Evolutionary conservation across 2,888 invertebrate species (phyloP).

Genomic region (Megastigmus dorsalis): DNA sequence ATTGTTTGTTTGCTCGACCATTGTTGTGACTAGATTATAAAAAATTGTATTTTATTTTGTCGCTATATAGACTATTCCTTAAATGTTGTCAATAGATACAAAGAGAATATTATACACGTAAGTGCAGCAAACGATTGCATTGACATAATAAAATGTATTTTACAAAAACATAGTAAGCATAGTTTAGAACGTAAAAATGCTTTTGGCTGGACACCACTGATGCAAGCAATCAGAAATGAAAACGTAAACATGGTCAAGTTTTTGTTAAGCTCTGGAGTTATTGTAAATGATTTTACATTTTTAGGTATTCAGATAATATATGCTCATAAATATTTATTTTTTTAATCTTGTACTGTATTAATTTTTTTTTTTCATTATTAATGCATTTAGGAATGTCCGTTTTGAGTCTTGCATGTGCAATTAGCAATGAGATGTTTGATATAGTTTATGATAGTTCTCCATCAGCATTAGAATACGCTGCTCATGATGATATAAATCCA

Average conservation of each 20-base stretch:
- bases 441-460: constrained; percentile 63
- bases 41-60: constrained; percentile 10
- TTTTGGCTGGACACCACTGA: constrained; percentile 71
- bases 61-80: constrained; percentile 65
- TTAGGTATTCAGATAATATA: constrained; percentile 62
- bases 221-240: constrained; percentile 69
- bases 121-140: constrained; percentile 67
- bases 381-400: constrained; percentile 68
- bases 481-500: constrained; percentile 67
- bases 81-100: constrained; percentile 66
- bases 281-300: constrained; percentile 63
- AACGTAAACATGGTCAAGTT: constrained; percentile 64
- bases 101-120: constrained; percentile 67
- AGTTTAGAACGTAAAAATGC: constrained; percentile 65
- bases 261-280: constrained; percentile 62
- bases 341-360: constrained; percentile 2
- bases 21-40: neutral
- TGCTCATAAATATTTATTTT: neutral
- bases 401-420: constrained; percentile 65
- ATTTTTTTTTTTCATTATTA: too few relatives aligned
- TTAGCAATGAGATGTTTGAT: constrained; percentile 66
- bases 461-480: constrained; percentile 60
- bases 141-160: constrained; percentile 61
- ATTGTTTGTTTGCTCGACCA: neutral
- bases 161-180: constrained; percentile 56